A percentile compares a stretch with the other conserved stretches of the same genome.
These are phyloP conservation scores for Heliothis virescens DNA, from an alignment of 1,140 invertebrate genomes.

Conservation along the genomic window DNA sequence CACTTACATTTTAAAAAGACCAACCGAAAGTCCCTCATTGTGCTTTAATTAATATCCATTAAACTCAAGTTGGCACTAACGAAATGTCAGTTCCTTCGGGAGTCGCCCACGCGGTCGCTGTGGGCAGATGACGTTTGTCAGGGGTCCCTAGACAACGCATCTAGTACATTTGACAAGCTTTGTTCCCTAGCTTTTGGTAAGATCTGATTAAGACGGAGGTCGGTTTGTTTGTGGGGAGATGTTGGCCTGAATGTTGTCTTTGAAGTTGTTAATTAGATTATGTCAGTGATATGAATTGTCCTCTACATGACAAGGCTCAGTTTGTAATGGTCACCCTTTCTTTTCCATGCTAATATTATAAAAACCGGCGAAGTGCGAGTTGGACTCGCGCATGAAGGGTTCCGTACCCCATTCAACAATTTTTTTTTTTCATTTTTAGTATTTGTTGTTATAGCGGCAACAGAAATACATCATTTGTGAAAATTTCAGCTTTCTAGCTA, in stretches of 20 bases:
- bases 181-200: conserved; percentile 2
- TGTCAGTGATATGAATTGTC: background rate
- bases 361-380: too few species aligned
- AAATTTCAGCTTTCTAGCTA: too few species aligned
- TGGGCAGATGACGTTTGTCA: conserved; percentile 26
- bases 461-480: too few species aligned
- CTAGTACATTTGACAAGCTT: background rate
- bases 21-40: conserved; percentile 11
- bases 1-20: background rate
- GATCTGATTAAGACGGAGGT: background rate
- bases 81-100: conserved; percentile 35
- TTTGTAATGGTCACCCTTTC: background rate
- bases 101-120: conserved; percentile 9
- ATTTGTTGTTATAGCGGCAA: too few species aligned
- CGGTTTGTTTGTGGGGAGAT: background rate
- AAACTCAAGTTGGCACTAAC: background rate
- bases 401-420: too few species aligned
- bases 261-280: conserved; percentile 13
- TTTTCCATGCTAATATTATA: background rate
- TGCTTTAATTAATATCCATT: conserved; percentile 42
- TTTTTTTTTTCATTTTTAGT: too few species aligned
- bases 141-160: background rate
- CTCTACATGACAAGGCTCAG: background rate
- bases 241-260: background rate
- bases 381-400: too few species aligned